These are phyloP conservation scores for Arge pagana DNA, from an alignment of 2,888 invertebrate species.

Conservation along the genomic window DNA sequence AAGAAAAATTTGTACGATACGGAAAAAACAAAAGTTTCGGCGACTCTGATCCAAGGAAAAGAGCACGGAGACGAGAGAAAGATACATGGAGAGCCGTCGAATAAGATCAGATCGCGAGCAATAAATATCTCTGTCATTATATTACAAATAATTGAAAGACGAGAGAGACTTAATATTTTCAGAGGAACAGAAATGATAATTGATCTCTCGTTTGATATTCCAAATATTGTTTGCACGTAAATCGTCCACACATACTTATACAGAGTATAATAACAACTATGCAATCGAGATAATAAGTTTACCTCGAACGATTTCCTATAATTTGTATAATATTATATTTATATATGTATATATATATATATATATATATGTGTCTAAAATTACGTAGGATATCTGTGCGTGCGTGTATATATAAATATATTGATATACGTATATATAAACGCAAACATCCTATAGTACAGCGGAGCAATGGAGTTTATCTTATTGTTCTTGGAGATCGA, in stretches of 20 bases:
- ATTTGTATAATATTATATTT: not conserved
- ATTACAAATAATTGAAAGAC: conserved; percentile 49
- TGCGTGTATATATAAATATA: not conserved
- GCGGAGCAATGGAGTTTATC: conserved; percentile 46
- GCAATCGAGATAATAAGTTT: no score
- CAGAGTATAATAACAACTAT: no score
- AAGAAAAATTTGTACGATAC: conserved; percentile 33
- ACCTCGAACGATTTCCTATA: no score
- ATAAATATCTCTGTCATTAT: conserved; percentile 51
- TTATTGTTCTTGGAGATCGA: conserved; percentile 46
- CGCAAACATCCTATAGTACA: conserved; percentile 50
- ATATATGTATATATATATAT: not conserved
- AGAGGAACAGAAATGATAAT: no score
- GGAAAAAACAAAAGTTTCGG: conserved; percentile 50
- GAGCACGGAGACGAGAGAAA: no score
- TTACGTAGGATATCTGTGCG: not conserved
- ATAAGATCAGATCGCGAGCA: conserved; percentile 43
- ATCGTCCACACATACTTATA: conserved; percentile 47
- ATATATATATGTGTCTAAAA: not conserved
- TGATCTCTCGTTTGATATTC: no score
- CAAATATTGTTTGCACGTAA: conserved; percentile 45
- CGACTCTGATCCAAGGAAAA: no score
- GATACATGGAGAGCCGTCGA: no score
- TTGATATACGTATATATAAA: conserved; percentile 7
- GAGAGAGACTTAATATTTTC: conserved; percentile 28